These are phyloP conservation scores for Eustalomyia histrio DNA, from an alignment of 2,888 invertebrate species.

Conservation along the genomic window DNA sequence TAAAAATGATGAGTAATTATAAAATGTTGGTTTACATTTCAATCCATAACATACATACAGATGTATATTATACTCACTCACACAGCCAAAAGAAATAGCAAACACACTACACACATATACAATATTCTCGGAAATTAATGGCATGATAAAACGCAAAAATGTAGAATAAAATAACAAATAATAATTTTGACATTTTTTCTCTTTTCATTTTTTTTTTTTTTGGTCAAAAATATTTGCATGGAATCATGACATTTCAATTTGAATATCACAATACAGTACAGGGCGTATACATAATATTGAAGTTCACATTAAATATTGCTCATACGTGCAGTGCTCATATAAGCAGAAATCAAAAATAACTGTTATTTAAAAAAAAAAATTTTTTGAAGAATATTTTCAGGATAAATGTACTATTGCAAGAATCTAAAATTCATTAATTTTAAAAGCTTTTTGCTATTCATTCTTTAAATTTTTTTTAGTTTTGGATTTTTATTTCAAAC, in stretches of 20 bases:
- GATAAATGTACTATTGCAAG: too few species aligned
- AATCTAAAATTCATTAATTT: too few species aligned
- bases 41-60: not conserved
- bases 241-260: conserved; percentile 21
- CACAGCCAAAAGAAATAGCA: conserved; percentile 4
- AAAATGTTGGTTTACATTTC: conserved; percentile 25
- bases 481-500: too few species aligned
- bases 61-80: not conserved
- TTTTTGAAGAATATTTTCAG: too few species aligned
- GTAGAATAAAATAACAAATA: conserved; percentile 30
- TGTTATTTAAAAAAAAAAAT: too few species aligned
- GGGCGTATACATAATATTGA: too few species aligned
- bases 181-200: conserved; percentile 15
- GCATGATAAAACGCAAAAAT: conserved; percentile 21
- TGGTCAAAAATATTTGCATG: conserved; percentile 22
- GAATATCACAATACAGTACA: too few species aligned
- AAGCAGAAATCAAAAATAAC: too few species aligned
- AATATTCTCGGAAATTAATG: conserved; percentile 1
- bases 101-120: not conserved
- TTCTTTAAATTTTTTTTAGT: too few species aligned
- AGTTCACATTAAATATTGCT: too few species aligned
- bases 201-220: not conserved
- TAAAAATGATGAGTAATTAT: conserved; percentile 30
- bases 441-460: too few species aligned
- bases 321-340: too few species aligned